phyloP scores from a whole-genome alignment of 2,797 vertebrate species.

The Distichodus sexfasciatus region DNA sequence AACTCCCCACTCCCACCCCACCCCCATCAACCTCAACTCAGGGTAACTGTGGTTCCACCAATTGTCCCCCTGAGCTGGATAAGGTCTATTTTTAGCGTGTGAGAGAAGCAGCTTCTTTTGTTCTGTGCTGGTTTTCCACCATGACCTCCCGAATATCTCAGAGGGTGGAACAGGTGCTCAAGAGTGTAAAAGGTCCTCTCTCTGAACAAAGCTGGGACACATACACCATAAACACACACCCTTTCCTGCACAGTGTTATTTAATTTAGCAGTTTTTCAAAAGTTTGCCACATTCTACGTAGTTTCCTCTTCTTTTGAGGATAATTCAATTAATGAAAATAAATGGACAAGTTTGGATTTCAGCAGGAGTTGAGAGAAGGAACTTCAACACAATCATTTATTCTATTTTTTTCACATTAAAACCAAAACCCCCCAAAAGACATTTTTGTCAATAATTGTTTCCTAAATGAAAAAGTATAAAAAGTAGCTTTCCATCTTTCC shows the following conservation, averaged over 20 bases:
- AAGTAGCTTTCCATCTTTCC: no score
- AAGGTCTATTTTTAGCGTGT: constrained; percentile 45
- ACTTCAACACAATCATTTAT: no score
- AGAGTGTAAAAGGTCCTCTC: not conserved
- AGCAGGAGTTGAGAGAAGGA: no score
- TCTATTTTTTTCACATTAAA: no score
- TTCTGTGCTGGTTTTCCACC: constrained; percentile 39
- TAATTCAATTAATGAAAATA: no score
- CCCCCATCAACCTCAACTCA: constrained; percentile 11
- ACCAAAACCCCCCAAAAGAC: no score
- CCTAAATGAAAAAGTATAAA: no score
- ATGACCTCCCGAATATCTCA: constrained; percentile 4
- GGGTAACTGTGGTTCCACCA: constrained; percentile 57
- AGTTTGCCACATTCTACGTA: no score
- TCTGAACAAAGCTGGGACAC: not conserved
- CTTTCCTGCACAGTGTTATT: not conserved
- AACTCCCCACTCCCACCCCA: not conserved
- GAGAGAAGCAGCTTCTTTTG: constrained; percentile 41
- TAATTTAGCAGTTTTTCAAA: no score
- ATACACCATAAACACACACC: not conserved
- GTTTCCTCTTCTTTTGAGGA: no score
- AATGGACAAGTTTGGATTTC: no score
- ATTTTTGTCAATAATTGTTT: no score
- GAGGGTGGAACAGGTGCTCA: constrained; percentile 37
- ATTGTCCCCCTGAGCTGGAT: constrained; percentile 53